These are phyloP conservation scores for Cosmopolites sordidus DNA, from an alignment of 2,888 invertebrate species.

Conservation along the genomic window DNA sequence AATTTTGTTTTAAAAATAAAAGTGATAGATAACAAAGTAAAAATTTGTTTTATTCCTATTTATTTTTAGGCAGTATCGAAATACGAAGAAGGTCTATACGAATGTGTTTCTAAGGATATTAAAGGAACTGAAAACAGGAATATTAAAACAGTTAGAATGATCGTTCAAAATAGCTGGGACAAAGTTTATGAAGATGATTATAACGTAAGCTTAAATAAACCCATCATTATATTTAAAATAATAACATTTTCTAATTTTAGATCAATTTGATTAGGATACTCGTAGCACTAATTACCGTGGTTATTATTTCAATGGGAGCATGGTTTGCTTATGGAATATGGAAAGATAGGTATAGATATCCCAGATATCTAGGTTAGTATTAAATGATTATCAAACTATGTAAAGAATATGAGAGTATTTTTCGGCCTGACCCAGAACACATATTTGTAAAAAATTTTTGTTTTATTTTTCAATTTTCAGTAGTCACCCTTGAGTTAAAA, in stretches of 20 bases:
- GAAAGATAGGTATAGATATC: constrained; percentile 36
- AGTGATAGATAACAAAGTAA: too few species aligned
- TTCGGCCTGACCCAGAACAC: too few species aligned
- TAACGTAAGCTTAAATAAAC: constrained; percentile 29
- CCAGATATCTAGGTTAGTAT: constrained; percentile 35
- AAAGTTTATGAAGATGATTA: constrained; percentile 33
- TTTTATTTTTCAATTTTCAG: too few species aligned
- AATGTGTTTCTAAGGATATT: constrained; percentile 58
- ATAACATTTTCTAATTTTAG: constrained; percentile 27
- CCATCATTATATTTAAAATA: constrained; percentile 4
- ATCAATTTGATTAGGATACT: constrained; percentile 35
- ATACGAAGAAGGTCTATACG: constrained; percentile 60
- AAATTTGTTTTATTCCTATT: too few species aligned
- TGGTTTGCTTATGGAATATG: constrained; percentile 37
- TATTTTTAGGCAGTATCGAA: constrained; percentile 34
- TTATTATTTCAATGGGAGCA: constrained; percentile 32
- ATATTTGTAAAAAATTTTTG: too few species aligned
- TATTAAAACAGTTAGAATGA: constrained; percentile 54
- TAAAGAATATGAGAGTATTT: background rate
- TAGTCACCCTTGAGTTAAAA: too few species aligned
- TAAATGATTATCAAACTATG: background rate
- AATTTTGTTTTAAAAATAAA: too few species aligned
- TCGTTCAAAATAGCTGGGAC: constrained; percentile 52
- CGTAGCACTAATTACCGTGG: constrained; percentile 32
- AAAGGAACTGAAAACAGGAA: constrained; percentile 48